Base-by-base conservation (phyloP, 2,888 invertebrate genomes). In the Drosophila borborema region DNA sequence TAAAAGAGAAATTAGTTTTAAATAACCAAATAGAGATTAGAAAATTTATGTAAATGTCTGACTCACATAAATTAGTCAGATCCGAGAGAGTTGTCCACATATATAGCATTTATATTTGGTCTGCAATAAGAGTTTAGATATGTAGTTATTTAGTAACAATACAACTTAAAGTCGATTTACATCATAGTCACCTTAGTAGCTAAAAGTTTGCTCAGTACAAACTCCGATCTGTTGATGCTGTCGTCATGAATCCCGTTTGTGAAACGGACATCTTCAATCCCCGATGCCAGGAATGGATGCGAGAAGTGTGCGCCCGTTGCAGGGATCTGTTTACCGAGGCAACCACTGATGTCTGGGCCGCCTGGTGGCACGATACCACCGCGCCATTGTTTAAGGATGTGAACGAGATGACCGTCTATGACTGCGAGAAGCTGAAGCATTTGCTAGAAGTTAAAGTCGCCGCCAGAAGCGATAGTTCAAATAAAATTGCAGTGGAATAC, bases 361-460 rank as follows among this genome's bases (percentile, higher is more conserved):
- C 51, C 51, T 51, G 51, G 51, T 51, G 51, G 51, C 51, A 51
- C 34, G 51, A 51, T 20, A 8, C 7, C 14, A 20, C 51, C 3
- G 8, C 51, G 4, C 12, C 34, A 16, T 69, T 71, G 74, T 84
- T 68, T 45, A 89, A 89, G 48, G 55, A 86, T 7, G 59, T 89
- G 2, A 10, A 34, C 2, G 31, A 48, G 1, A 89, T 86, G 85
- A 89, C 73, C 10, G 59, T 64, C 18, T 41, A 70, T 5, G 85
- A 86, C 18, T 86, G 85, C 20, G 74, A 68, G 2, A 86, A 70
- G 61, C 63, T 86, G 6, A 90, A 70, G 18, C 61, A 72, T 40
- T 31, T 74, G 20, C 67, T 85, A 36, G 68, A 70, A 14, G 16
- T 31, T 6, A 54, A 83, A 40, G 61, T 62, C 12, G 48, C 49